Evolutionary conservation across 2,888 invertebrate genomes (phyloP).

Genomic region (Chloroclysta siterata): DNA sequence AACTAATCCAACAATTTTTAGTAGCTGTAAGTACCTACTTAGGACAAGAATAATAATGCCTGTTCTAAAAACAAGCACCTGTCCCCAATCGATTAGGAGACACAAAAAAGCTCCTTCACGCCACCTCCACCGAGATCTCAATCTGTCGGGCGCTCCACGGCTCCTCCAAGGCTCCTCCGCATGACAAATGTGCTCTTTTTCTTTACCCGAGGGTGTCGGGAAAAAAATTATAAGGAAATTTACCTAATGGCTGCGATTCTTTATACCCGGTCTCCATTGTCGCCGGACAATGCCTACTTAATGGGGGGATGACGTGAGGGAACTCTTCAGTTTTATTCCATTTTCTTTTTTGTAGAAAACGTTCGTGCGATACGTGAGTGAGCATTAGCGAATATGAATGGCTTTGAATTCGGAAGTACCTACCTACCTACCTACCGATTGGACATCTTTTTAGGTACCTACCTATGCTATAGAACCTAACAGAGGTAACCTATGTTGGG

Average conservation of each 20-base stretch:
- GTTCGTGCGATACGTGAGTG: conserved; percentile 51
- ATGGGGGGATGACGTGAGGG: conserved; percentile 83
- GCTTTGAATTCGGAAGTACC: conserved; percentile 19
- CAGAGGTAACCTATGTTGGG: background rate
- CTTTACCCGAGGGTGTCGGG: conserved; percentile 78
- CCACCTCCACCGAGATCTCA: conserved; percentile 64
- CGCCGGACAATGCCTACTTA: conserved; percentile 74
- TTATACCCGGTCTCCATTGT: conserved; percentile 81
- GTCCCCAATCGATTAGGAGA: conserved; percentile 62
- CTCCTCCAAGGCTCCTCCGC: conserved; percentile 39
- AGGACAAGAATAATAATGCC: background rate
- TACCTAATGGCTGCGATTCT: conserved; percentile 84
- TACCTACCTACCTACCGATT: conserved; percentile 19
- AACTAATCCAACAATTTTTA: too few species aligned
- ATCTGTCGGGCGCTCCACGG: conserved; percentile 41
- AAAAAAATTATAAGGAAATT: conserved; percentile 85
- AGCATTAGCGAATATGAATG: conserved; percentile 43
- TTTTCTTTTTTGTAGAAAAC: conserved; percentile 61
- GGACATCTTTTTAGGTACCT: conserved; percentile 1
- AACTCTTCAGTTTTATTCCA: conserved; percentile 63
- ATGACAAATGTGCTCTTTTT: conserved; percentile 77
- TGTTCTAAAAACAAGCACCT: conserved; percentile 41
- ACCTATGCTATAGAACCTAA: background rate
- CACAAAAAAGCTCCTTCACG: conserved; percentile 61
- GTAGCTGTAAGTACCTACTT: background rate